phyloP scores from a whole-genome alignment of 2,797 vertebrate genomes.

The Streptopelia turtur region DNA sequence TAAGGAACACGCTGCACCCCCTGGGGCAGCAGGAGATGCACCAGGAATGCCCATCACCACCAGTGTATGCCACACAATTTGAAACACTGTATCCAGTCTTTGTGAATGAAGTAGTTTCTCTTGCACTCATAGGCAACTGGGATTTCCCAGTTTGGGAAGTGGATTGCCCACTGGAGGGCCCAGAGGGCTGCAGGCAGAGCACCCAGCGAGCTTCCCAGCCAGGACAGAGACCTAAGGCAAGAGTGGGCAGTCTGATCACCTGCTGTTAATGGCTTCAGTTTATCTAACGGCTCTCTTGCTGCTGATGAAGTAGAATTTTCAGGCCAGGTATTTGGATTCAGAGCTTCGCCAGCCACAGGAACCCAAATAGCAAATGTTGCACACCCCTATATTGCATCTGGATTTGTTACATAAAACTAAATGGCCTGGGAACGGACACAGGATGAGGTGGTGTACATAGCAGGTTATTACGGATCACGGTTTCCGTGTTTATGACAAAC shows the following conservation, averaged over 20 bases:
- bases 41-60: neutral
- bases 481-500: neutral
- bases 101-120: neutral
- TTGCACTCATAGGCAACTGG: neutral
- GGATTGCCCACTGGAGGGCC: neutral
- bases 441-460: neutral
- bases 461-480: accelerated
- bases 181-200: neutral
- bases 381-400: neutral
- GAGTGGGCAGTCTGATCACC: neutral
- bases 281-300: neutral
- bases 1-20: too few relatives aligned
- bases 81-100: neutral
- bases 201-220: neutral
- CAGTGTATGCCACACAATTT: neutral
- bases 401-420: neutral
- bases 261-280: neutral
- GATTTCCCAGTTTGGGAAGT: neutral
- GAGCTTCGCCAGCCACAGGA: neutral
- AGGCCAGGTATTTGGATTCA: neutral
- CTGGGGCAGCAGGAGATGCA: neutral
- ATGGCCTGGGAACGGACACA: neutral
- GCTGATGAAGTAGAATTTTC: neutral
- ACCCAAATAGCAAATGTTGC: neutral
- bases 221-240: neutral